Percentiles rank a stretch among this genome's conserved stretches.
These are phyloP conservation scores for Acrocephalus scirpaceus DNA, from an alignment of 2,797 vertebrate species.

Conservation along the genomic window DNA sequence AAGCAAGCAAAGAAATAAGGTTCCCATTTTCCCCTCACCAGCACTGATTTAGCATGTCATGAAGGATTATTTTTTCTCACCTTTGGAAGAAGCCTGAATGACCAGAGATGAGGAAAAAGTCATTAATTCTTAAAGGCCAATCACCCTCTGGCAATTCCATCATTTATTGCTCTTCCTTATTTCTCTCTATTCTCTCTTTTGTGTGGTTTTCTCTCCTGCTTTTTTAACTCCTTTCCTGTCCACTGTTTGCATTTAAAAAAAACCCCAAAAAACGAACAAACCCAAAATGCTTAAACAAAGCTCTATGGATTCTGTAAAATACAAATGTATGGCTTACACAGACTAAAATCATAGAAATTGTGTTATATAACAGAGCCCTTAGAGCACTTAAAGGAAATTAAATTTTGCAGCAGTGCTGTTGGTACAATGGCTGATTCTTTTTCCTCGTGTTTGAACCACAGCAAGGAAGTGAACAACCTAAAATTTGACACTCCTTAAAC, in stretches of 20 bases:
- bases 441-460: neutral
- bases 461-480: neutral
- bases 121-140: constrained; percentile 43
- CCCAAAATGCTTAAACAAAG: neutral
- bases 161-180: neutral
- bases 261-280: no score
- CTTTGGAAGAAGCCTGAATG: constrained; percentile 16
- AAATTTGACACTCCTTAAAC: neutral
- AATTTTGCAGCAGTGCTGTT: neutral
- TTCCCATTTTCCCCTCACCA: neutral
- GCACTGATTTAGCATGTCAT: neutral
- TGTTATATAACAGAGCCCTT: neutral
- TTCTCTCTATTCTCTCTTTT: neutral
- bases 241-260: neutral
- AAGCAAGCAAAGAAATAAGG: neutral
- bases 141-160: constrained; percentile 1
- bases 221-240: neutral
- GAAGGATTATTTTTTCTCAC: constrained; percentile 1
- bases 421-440: neutral
- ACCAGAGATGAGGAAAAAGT: constrained; percentile 19
- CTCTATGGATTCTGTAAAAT: neutral
- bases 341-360: neutral
- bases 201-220: neutral
- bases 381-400: neutral
- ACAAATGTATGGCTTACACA: neutral